A percentile compares a stretch with the other conserved stretches of the same genome.
Conservation (phyloP, 64 coral and sea anemone genomes). For the Trachythela sp. region DNA sequence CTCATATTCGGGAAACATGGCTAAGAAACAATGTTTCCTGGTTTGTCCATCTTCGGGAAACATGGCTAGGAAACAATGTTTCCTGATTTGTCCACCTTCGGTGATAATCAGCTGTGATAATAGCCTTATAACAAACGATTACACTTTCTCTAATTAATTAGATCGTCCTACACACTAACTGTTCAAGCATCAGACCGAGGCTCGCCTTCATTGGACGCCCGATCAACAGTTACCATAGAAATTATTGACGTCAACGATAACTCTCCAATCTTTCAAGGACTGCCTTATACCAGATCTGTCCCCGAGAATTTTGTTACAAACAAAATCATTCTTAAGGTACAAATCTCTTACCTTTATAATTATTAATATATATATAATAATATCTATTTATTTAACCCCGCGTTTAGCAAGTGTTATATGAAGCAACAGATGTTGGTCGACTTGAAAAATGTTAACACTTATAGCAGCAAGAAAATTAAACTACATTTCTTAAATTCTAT, state of each 20-base stretch:
- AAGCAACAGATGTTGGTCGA: too few species aligned
- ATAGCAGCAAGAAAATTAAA: too few species aligned
- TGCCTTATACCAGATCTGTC: constrained; percentile 28
- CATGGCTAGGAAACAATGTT: too few species aligned
- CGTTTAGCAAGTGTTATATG: too few species aligned
- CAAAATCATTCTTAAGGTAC: background rate
- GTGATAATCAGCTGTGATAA: background rate
- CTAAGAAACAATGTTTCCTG: too few species aligned
- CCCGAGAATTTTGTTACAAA: background rate
- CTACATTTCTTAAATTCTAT: too few species aligned
- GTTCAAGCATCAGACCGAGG: constrained; percentile 75
- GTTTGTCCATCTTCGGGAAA: too few species aligned
- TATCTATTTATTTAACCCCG: too few species aligned
- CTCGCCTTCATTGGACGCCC: background rate
- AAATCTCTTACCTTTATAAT: background rate
- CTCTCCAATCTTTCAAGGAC: constrained; percentile 53
- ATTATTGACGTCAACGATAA: constrained; percentile 84
- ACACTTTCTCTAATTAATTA: background rate
- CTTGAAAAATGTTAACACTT: too few species aligned
- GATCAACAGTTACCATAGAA: constrained; percentile 48
- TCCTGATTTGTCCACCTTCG: too few species aligned
- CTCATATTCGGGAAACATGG: too few species aligned
- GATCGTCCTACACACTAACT: constrained; percentile 25
- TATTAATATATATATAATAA: too few species aligned
- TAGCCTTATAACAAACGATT: background rate